Evolutionary conservation across 1,140 invertebrate genomes (phyloP).

Genomic region (Hesperophylax magnus): DNA sequence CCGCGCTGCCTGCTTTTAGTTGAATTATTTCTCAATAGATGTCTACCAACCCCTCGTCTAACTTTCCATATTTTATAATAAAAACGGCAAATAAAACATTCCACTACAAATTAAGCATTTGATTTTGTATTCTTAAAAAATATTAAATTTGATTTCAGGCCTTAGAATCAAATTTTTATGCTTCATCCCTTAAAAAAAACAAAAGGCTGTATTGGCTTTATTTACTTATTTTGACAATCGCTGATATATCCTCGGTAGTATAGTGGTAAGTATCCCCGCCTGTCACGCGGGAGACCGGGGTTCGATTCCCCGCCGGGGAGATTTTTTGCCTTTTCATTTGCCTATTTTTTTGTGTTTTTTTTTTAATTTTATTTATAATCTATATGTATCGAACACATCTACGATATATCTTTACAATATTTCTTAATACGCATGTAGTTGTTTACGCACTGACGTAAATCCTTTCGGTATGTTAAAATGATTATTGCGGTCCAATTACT

Average conservation of each 20-base stretch:
- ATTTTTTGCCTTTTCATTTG: constrained; percentile 10
- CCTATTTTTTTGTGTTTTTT: neutral
- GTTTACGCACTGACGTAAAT: neutral
- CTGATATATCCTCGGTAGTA: constrained; percentile 49
- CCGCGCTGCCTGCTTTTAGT: no score
- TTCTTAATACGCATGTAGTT: neutral
- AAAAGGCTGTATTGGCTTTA: no score
- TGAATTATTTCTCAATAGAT: no score
- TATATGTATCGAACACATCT: neutral
- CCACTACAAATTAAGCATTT: no score
- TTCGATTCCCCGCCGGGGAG: constrained; percentile 59
- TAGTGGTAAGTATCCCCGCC: constrained; percentile 58
- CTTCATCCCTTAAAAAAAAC: no score
- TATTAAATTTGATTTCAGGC: no score
- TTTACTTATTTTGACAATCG: neutral
- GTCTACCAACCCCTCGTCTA: no score
- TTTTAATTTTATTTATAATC: neutral
- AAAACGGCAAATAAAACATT: no score
- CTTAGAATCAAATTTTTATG: no score
- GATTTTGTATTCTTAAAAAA: no score
- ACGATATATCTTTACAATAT: neutral
- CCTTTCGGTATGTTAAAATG: neutral
- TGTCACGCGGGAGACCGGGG: constrained; percentile 59
- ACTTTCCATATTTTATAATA: no score
- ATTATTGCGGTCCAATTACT: neutral